A percentile compares a stretch with the other conserved stretches of the same genome.
These are phyloP conservation scores for Scaptomyza montana DNA, from an alignment of 1,140 invertebrate species.

Conservation along the genomic window DNA sequence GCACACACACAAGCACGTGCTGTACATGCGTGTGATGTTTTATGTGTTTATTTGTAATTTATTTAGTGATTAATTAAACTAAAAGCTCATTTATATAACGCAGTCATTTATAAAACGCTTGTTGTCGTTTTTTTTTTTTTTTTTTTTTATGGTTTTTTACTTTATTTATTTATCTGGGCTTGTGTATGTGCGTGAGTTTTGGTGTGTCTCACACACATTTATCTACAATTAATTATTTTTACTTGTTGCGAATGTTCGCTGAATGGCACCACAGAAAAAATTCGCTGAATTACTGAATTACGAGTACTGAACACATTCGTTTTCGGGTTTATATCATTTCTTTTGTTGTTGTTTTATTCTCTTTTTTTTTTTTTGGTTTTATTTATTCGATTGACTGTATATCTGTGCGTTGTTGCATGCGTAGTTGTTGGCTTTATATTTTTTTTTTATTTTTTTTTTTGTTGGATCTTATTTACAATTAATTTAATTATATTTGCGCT, in stretches of 20 bases:
- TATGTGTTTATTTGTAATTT: slow-evolving; percentile 45
- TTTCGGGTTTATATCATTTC: slow-evolving; percentile 23
- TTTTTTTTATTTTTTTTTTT: slow-evolving; percentile 10
- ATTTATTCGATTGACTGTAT: slow-evolving; percentile 40
- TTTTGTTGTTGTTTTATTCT: slow-evolving; percentile 1
- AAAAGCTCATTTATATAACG: slow-evolving; percentile 77
- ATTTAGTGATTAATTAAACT: slow-evolving; percentile 80
- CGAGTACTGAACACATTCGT: slow-evolving; percentile 47
- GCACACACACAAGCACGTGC: slow-evolving; percentile 19
- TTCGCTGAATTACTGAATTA: slow-evolving; percentile 48
- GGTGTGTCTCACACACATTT: slow-evolving; percentile 58
- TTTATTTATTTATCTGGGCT: slow-evolving; percentile 36
- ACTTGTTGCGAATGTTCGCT: slow-evolving; percentile 62
- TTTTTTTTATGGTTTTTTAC: slow-evolving; percentile 37
- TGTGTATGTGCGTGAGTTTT: slow-evolving; percentile 1
- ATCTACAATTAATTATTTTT: slow-evolving; percentile 82
- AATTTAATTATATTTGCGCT: slow-evolving; percentile 48
- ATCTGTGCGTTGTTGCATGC: slow-evolving; percentile 29
- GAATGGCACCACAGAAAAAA: slow-evolving; percentile 55
- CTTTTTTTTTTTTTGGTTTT: neutral
- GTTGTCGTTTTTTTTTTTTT: slow-evolving; percentile 26
- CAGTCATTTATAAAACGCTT: slow-evolving; percentile 72
- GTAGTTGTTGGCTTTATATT: slow-evolving; percentile 8
- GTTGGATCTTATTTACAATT: slow-evolving; percentile 43
- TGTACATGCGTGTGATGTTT: slow-evolving; percentile 29